A percentile compares a stretch with the other conserved stretches of the same genome.
Conservation (phyloP, 2,113 vertebrate species). For the Lycaon pictus region DNA sequence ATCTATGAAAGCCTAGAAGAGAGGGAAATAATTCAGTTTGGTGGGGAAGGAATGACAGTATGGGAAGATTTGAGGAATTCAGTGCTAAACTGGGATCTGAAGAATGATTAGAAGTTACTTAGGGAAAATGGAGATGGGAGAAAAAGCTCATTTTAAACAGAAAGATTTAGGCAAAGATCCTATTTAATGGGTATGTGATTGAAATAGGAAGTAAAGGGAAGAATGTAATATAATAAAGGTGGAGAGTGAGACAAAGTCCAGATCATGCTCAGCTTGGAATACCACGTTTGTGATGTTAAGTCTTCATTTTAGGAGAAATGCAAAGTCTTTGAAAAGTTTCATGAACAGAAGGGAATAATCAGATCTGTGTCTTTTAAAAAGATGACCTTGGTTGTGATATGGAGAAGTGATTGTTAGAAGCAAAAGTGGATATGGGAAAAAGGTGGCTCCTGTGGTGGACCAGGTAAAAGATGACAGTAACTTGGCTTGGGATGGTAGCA, state of each 20-base stretch:
- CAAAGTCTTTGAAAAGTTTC: conserved; percentile 1
- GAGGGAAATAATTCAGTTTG: not conserved
- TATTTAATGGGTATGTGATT: not conserved
- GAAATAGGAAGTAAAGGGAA: not conserved
- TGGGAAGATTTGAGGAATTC: not conserved
- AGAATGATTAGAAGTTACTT: not conserved
- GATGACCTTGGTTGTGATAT: not conserved
- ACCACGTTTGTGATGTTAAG: not conserved
- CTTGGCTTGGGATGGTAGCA: not conserved
- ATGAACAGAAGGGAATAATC: not conserved
- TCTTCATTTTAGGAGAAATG: not conserved
- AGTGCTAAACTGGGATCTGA: not conserved
- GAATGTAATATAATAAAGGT: not conserved
- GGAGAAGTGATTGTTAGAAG: not conserved
- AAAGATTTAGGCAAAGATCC: not conserved
- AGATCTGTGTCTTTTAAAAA: not conserved
- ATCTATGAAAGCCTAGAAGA: not conserved
- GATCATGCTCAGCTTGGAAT: not conserved
- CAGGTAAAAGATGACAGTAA: conserved; percentile 24
- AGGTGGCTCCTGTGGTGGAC: not conserved
- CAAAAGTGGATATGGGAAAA: not conserved
- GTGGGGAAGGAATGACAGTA: not conserved
- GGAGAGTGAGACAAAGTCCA: not conserved
- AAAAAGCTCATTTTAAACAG: not conserved
- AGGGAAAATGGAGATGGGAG: not conserved